phyloP scores from a whole-genome alignment of 2,888 invertebrate species.

The Syrista parreyssii region DNA sequence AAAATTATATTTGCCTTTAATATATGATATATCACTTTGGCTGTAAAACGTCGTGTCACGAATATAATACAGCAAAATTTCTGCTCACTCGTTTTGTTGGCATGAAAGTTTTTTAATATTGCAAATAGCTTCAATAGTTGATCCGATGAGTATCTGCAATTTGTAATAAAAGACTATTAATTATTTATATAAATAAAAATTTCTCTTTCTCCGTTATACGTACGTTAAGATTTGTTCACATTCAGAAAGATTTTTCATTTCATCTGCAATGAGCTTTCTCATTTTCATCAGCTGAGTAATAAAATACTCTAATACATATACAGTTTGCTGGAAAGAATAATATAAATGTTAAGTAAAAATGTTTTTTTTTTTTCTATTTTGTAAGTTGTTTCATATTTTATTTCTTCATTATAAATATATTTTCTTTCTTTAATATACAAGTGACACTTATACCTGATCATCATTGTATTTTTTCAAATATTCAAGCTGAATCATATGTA shows the following conservation, averaged over 20 bases:
- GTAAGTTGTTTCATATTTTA: no score
- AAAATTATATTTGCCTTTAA: slow-evolving; percentile 65
- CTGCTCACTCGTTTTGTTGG: slow-evolving; percentile 56
- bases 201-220: slow-evolving; percentile 15
- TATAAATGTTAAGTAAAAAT: not conserved
- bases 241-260: slow-evolving; percentile 66
- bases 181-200: slow-evolving; percentile 5
- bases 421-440: not conserved
- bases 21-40: slow-evolving; percentile 79
- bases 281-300: slow-evolving; percentile 66
- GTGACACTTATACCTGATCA: slow-evolving; percentile 50
- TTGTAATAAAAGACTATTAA: not conserved
- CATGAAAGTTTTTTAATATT: slow-evolving; percentile 71
- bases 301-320: slow-evolving; percentile 51
- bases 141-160: slow-evolving; percentile 68
- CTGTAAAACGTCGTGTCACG: slow-evolving; percentile 78
- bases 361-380: not conserved
- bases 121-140: slow-evolving; percentile 74
- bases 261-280: slow-evolving; percentile 68
- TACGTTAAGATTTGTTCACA: slow-evolving; percentile 69
- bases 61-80: slow-evolving; percentile 79
- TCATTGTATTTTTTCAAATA: slow-evolving; percentile 69
- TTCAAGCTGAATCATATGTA: slow-evolving; percentile 74
- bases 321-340: slow-evolving; percentile 37
- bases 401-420: no score